Evolutionary conservation across 2,797 vertebrate genomes (phyloP).

Genomic region (Oophaga sylvatica): DNA sequence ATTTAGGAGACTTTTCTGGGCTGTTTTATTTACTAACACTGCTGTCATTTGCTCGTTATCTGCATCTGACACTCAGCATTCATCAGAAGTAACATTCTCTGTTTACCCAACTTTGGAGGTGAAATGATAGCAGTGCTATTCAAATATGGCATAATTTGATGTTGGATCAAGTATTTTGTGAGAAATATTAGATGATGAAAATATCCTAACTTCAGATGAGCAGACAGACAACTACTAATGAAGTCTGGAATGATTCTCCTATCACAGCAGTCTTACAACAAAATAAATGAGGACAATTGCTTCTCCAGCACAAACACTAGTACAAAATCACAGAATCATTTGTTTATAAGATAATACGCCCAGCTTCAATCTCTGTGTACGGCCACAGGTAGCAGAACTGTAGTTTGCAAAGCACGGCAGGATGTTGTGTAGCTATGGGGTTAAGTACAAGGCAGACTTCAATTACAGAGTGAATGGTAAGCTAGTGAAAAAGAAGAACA

Average conservation of each 20-base stretch:
- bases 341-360: conserved; percentile 18
- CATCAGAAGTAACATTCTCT: too few relatives aligned
- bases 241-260: background rate
- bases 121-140: too few relatives aligned
- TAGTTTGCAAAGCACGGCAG: conserved; percentile 28
- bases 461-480: conserved; percentile 52
- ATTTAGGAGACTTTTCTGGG: too few relatives aligned
- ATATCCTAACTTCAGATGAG: background rate
- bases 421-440: conserved; percentile 19
- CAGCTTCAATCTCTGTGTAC: background rate
- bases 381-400: background rate
- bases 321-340: background rate
- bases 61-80: too few relatives aligned
- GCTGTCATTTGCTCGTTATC: too few relatives aligned
- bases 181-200: background rate
- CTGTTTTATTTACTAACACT: too few relatives aligned
- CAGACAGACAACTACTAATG: background rate
- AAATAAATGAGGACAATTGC: background rate
- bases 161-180: too few relatives aligned
- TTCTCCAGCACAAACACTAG: background rate
- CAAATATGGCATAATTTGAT: too few relatives aligned
- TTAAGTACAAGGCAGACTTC: conserved; percentile 48
- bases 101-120: too few relatives aligned
- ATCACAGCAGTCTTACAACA: background rate
- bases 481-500: conserved; percentile 38